Base-by-base conservation (phyloP, 2,888 invertebrate species). In the Megastigmus dorsalis region DNA sequence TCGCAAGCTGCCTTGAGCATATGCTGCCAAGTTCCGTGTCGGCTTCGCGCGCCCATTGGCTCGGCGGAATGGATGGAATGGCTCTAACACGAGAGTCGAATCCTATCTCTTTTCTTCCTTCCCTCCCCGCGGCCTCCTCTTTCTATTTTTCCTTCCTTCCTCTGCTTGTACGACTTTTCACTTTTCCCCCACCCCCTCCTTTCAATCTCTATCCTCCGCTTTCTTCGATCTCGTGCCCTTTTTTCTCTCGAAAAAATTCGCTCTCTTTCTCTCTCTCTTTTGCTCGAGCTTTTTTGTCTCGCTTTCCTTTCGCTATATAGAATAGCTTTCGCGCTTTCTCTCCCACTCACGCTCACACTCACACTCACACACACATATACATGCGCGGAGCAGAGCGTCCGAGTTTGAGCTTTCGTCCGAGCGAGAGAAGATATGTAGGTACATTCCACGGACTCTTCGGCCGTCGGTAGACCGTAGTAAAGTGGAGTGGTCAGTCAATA, bases 401-500 rank as follows among this genome's bases (percentile, higher is more conserved):
- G n/a, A n/a, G n/a, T n/a, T 50, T 10, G 20, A 7, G 52, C 30
- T 38, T n/a, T 10, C 57, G 36, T 36, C 54, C 43, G 23, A 13
- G 15, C 30, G 59, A 52, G 59, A 43, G 45, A 41, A 67, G 60
- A 33, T 55, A 26, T 55, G 63, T 65, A 30, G 73, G 66, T 71
- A 67, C 73, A 74, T 77, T 73, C 75, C 68, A 36, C 45, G 43
- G 72, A 69, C 74, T 78, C 77, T 73, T 69, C 74, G 72, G 77
- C 78, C 77, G 80, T 79, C 79, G 75, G 78, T 71, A 63, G 79
- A 79, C 79, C 80, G 80, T 80, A 77, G 78, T 80, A 81, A 82
- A 83, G 82, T 84, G 80, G 84, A 86, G 85, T 85, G 85, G 83
- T 83, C 83, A 86, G 85, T 86, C 86, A 86, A 86, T 86, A 85